Evolutionary conservation across 1,140 invertebrate species (phyloP).

Genomic region (Xylocopa sonorina): DNA sequence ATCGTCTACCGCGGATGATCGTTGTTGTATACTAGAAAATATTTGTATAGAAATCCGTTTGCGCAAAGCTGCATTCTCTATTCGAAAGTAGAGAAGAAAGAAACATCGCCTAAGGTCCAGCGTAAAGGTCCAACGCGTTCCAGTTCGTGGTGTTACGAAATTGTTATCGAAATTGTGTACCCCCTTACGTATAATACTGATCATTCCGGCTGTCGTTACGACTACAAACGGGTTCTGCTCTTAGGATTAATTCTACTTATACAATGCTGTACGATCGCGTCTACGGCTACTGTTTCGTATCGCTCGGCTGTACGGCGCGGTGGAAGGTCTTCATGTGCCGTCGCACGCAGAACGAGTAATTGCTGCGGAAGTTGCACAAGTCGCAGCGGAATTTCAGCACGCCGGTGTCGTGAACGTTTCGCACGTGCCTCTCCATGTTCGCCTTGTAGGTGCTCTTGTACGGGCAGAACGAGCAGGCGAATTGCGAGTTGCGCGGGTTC

Average conservation of each 20-base stretch:
- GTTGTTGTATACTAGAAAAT: too few species aligned
- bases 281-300: slow-evolving; percentile 6
- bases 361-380: slow-evolving; percentile 76
- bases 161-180: too few species aligned
- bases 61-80: too few species aligned
- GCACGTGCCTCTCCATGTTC: slow-evolving; percentile 75
- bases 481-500: slow-evolving; percentile 70
- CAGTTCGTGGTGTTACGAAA: neutral
- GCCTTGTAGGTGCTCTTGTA: slow-evolving; percentile 78
- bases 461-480: slow-evolving; percentile 73
- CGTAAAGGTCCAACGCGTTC: neutral
- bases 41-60: too few species aligned
- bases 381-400: slow-evolving; percentile 76
- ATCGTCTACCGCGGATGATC: neutral
- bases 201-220: neutral
- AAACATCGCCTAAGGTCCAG: too few species aligned
- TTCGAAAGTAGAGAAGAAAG: too few species aligned
- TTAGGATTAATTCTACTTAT: neutral
- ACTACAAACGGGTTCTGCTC: neutral
- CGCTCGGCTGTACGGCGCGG: neutral
- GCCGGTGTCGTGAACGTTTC: slow-evolving; percentile 75
- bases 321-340: slow-evolving; percentile 77
- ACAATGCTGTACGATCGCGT: neutral
- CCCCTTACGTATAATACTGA: slow-evolving; percentile 4
- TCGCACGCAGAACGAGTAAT: slow-evolving; percentile 76